A percentile compares a stretch with the other conserved stretches of the same genome.
Evolutionary conservation across 2,888 invertebrate species (phyloP).

Genomic region (Sepioteuthis lessoniana): DNA sequence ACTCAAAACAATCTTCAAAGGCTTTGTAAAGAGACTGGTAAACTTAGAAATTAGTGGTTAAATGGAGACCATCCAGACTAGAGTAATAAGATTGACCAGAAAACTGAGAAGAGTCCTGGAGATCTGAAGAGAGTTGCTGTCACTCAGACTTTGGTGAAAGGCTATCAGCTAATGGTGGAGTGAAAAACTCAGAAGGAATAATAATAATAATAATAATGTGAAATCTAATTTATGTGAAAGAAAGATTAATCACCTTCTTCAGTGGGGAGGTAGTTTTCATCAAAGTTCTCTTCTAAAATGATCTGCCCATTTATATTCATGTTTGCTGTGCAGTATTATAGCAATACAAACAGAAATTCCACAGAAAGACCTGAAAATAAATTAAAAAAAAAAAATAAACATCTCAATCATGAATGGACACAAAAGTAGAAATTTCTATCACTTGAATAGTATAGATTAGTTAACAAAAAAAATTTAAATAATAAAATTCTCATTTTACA

Average conservation of each 20-base stretch:
- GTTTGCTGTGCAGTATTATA: conserved; percentile 52
- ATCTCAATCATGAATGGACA: not conserved
- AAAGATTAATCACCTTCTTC: conserved; percentile 69
- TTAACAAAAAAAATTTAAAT: not conserved
- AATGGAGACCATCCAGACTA: no score
- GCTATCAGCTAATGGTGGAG: no score
- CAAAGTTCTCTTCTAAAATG: conserved; percentile 75
- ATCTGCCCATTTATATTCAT: conserved; percentile 74
- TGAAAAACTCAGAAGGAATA: no score
- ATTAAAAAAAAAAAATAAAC: no score
- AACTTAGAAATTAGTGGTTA: no score
- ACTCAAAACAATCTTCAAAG: no score
- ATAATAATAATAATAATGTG: not conserved
- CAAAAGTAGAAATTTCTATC: not conserved
- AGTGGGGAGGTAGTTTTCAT: conserved; percentile 74
- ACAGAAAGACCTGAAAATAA: not conserved
- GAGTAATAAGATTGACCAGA: no score
- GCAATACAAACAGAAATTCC: not conserved
- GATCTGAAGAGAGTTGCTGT: no score
- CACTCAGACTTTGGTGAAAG: no score
- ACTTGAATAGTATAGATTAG: not conserved
- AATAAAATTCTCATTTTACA: no score
- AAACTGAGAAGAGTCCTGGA: no score
- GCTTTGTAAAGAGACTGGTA: no score
- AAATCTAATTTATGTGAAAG: not conserved